Conservation (phyloP, 2,113 vertebrate species). For the Gavialis gangeticus region DNA sequence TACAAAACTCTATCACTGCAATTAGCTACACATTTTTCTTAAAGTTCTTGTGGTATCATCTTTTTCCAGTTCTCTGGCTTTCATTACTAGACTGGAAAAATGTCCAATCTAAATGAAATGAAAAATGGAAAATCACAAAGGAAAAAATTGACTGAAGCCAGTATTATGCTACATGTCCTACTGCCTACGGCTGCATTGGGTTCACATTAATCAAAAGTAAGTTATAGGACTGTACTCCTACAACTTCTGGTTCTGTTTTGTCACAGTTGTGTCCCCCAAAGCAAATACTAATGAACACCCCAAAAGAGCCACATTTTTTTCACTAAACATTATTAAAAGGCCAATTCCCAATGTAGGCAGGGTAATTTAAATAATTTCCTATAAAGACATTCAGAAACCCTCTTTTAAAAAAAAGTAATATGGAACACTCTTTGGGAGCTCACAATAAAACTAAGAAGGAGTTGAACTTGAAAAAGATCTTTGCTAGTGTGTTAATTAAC, state of each 20-base stretch:
- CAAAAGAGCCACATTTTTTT: not conserved
- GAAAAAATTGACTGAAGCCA: not conserved
- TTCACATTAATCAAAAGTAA: not conserved
- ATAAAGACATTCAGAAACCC: not conserved
- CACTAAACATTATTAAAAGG: not conserved
- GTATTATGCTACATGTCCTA: not conserved
- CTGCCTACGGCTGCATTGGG: not conserved
- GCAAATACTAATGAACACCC: not conserved
- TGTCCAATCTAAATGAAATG: not conserved
- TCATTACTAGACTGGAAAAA: not conserved
- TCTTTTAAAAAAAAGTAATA: not conserved
- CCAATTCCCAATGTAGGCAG: not conserved
- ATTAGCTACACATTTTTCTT: rapidly evolving
- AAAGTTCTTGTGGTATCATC: not conserved
- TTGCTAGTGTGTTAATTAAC: not conserved
- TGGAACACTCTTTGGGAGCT: rapidly evolving
- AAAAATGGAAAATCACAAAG: not conserved
- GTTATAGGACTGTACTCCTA: not conserved
- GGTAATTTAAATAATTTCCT: not conserved
- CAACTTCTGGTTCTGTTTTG: not conserved
- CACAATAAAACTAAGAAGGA: not conserved
- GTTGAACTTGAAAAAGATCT: not conserved
- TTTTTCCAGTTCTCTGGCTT: not conserved
- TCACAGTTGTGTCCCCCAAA: not conserved
- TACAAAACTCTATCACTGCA: not conserved